Conservation (phyloP, 2,888 invertebrate genomes). For the Rhingia rostrata region DNA sequence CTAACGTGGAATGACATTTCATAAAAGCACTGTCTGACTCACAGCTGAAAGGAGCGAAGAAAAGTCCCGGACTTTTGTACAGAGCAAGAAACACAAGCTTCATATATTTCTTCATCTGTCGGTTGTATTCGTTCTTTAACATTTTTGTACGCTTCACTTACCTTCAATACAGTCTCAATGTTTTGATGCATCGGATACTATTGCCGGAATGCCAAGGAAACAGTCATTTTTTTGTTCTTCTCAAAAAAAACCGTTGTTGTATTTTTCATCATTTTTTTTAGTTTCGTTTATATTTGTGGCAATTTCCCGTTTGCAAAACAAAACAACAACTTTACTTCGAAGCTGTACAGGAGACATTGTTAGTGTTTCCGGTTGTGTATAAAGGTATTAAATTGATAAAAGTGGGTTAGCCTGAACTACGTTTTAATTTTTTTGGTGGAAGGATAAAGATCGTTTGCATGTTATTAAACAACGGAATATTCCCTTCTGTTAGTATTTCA, state of each 20-base stretch:
- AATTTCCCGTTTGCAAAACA: conserved; percentile 43
- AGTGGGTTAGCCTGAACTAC: neutral
- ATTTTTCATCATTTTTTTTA: conserved; percentile 26
- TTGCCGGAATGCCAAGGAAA: conserved; percentile 28
- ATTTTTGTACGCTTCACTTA: conserved; percentile 61
- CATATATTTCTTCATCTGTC: conserved; percentile 52
- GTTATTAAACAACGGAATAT: no score
- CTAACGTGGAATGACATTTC: conserved; percentile 58
- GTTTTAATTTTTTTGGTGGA: neutral
- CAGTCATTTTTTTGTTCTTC: neutral
- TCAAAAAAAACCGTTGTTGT: conserved; percentile 18
- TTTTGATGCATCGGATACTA: conserved; percentile 49
- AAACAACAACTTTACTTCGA: conserved; percentile 7
- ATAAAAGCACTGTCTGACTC: conserved; percentile 61
- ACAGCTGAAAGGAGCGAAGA: conserved; percentile 34
- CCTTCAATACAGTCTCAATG: conserved; percentile 60
- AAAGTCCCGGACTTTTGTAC: conserved; percentile 7
- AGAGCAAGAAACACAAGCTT: conserved; percentile 47
- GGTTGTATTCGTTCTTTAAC: conserved; percentile 30
- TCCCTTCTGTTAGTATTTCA: no score
- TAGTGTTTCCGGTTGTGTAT: conserved; percentile 11
- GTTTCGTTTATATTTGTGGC: conserved; percentile 32
- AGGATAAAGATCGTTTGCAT: neutral
- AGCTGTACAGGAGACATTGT: neutral
- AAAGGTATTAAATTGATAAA: neutral